Base-by-base conservation (phyloP, 2,113 vertebrate species). In the Lycocorax pyrrhopterus region DNA sequence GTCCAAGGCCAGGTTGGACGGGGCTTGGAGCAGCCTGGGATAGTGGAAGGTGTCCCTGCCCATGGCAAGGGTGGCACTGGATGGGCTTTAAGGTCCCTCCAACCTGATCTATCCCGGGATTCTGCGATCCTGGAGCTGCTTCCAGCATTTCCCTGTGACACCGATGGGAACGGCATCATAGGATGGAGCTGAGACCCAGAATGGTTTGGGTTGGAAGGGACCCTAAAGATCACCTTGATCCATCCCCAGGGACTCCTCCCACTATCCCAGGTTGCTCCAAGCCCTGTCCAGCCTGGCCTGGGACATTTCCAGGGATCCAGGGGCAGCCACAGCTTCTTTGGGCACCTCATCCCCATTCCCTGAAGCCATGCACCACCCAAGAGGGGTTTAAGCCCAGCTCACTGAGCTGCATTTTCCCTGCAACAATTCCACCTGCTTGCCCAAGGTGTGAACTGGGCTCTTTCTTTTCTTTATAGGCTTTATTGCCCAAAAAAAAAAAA, bases 131-230 rank as follows among this genome's bases (percentile, higher is more conserved):
- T 7, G 16, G 73, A 87, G 32, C 43, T 52, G 64, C 76, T 63
- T 35, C 82, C 79, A 85, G 59, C 12, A 1, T 60, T 85, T 81
- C 44, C 33, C 74, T 2, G 6, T 5, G 51, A 44, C 63, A 32
- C 30, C 0, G 0, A 4, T 0, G 6, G 13, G 29, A 33, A 35
- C 0, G 2, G 8, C 51, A n/a, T 7, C 1, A 0, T 3, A 2
- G 0, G 3, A 5, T 10, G 29, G 7, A 25, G 23, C 79, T 20
- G 84, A 26, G 60, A 43, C 9, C 35, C 67, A 11, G 67, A 22
- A 10, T 0, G 5, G 59, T 66, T 66, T 67, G 46, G 43, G 32
- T 51, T 29, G 37, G 46, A 39, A 35, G 10, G 33, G n/a, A 17
- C 43, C 10, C 6, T 3, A 14, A 14, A 43, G 2, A 6, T 33